Base-by-base conservation (phyloP, 2,888 invertebrate genomes). In the Ophion costatus region DNA sequence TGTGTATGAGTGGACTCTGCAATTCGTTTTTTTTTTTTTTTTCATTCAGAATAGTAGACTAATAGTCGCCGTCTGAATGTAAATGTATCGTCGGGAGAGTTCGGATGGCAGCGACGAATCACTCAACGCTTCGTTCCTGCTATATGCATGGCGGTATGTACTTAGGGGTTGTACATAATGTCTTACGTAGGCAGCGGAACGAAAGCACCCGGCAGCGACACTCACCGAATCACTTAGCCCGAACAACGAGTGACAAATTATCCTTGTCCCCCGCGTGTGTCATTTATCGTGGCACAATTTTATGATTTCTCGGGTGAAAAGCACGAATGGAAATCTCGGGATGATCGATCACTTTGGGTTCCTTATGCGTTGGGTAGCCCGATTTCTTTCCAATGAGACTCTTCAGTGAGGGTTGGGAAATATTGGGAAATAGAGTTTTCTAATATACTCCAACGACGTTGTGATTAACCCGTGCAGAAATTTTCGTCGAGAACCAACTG, bases 91-190 rank as follows among this genome's bases (percentile, higher is more conserved):
- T 61, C 59, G 24, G 24, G 81, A 67, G 45, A 84, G 82, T 74
- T 82, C 77, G 64, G 88, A 79, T 91, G 91, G 90, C 92, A 90
- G 89, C 90, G 91, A 92, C 92, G 91, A 92, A 93, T 93, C 92
- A 91, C 92, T 92, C 91, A 91, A 90, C 90, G 84, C 88, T 87
- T 77, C 86, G 56, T 64, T 75, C 63, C 77, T 85, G 61, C 20
- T 2, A 17, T 17, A 1, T 51, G 22, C 45, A 51, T 29, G n/a
- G 42, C 9, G 20, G 22, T 42, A 42, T 24, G 69, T 69, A 59
- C 33, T 67, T 56, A n/a, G 57, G 42, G 24, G 42, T 22, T 24
- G 20, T 73, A 24, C 73, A 38, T 70, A 24, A 38, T 56, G 70
- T 59, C 63, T 64, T 20, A 45, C 20, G 38, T 22, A 38, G n/a